Base-by-base conservation (phyloP, 2,113 vertebrate species). In the Peromyscus californicus region DNA sequence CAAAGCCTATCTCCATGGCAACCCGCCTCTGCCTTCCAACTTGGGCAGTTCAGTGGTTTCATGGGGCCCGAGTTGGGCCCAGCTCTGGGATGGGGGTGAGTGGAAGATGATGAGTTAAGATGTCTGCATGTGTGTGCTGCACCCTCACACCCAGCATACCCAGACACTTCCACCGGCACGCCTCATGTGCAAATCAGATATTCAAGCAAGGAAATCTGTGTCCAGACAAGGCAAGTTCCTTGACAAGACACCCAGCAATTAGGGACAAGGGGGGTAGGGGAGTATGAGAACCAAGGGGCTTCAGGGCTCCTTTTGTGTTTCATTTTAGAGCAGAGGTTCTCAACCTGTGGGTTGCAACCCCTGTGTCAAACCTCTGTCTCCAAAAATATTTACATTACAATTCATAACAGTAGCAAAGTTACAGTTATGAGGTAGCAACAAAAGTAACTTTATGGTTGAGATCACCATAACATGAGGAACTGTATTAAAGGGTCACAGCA, bases 1-100 rank as follows among this genome's bases (percentile, higher is more conserved):
- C 97, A 98, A 97, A 98, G 61, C 78, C 31, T 7, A 1, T 98
- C 91, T 97, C 98, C 97, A 97, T 93, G 72, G 89, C 78, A 97
- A 96, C 97, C 87, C 29, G 42, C 96, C 97, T 98, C 96, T 36
- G 78, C 92, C 80, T 95, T 76, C 1, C 36, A 95, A 88, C 92
- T 95, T 92, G 93, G 95, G 94, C 94, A 92, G 95, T 59, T 93
- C 89, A 33, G 95, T 96, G 96, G 97, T 97, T 97, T 95, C 83
- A 29, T 63, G 29, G 87, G 90, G 79, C 89, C 83, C 91, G 90
- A 80, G 83, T 65, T 83, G 69, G 69, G 21, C 57, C 63, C 83
- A 54, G 87, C 0, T 12, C 87, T 94, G 74, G 75, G 90, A 65
- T 57, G 83, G 90, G 80, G 45, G 74, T 95, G 89, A 93, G 75